These are phyloP conservation scores for Ditylenchus weischeri DNA, from an alignment of 2,888 invertebrate species.

Conservation along the genomic window DNA sequence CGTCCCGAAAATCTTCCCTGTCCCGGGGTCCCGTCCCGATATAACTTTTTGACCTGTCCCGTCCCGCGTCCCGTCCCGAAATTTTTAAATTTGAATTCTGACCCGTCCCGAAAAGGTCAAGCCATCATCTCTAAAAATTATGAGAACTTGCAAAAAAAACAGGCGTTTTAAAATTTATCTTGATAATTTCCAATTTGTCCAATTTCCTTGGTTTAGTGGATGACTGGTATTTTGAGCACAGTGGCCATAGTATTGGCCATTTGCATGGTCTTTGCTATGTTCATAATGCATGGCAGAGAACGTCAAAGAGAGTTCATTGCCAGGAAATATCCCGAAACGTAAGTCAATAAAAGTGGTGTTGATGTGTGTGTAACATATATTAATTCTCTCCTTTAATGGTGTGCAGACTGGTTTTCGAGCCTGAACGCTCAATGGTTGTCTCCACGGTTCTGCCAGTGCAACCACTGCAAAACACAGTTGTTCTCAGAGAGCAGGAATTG, in stretches of 20 bases:
- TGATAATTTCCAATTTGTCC: neutral
- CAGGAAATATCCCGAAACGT: conserved; percentile 19
- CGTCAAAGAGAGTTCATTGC: conserved; percentile 27
- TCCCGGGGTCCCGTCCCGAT: too few species aligned
- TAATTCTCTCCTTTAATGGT: neutral
- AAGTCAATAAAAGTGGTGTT: neutral
- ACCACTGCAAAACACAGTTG: neutral
- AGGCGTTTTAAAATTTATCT: too few species aligned
- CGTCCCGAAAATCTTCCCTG: too few species aligned
- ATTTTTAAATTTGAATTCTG: too few species aligned
- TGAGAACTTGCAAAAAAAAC: too few species aligned
- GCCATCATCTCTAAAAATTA: too few species aligned
- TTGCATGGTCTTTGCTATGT: conserved; percentile 27
- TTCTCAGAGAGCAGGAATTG: neutral
- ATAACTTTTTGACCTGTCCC: too few species aligned
- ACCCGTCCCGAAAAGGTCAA: too few species aligned
- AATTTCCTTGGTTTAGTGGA: conserved; percentile 30
- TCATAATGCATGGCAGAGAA: conserved; percentile 28
- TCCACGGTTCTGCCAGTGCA: conserved; percentile 5
- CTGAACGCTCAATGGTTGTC: conserved; percentile 2
- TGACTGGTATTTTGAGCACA: conserved; percentile 36
- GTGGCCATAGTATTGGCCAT: conserved; percentile 36
- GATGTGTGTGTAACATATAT: neutral
- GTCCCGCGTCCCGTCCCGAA: too few species aligned
- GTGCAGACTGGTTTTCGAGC: conserved; percentile 6